Evolutionary conservation across 2,888 invertebrate genomes (phyloP).

Genomic region (Syrista parreyssii): DNA sequence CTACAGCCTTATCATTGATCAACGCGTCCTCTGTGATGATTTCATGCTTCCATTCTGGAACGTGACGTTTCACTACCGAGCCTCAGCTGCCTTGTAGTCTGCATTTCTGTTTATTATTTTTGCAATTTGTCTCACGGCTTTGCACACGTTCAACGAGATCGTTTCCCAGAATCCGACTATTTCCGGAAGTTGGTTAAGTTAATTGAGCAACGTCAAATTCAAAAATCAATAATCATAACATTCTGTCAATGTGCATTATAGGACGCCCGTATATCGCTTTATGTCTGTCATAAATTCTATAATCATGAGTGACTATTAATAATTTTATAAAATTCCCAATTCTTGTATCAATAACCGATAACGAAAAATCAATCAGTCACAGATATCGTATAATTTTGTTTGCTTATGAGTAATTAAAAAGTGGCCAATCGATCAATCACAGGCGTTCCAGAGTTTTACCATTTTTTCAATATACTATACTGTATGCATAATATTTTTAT

Average conservation of each 20-base stretch:
- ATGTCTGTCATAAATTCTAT: background rate
- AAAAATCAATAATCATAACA: background rate
- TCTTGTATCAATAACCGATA: background rate
- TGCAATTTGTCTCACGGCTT: slow-evolving; percentile 1
- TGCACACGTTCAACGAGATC: background rate
- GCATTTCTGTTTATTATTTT: slow-evolving; percentile 9
- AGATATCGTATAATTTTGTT: background rate
- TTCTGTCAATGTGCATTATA: background rate
- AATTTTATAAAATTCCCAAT: background rate
- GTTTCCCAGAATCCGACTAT: background rate
- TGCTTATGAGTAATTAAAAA: background rate
- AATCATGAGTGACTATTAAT: background rate
- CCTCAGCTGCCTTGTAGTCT: background rate
- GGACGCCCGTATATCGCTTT: background rate
- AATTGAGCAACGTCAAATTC: background rate
- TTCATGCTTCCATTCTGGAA: slow-evolving; percentile 38
- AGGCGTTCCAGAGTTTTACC: too few relatives aligned
- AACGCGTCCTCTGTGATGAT: slow-evolving; percentile 19
- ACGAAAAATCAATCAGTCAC: background rate
- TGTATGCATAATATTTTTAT: background rate
- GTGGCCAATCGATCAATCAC: background rate
- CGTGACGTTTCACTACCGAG: slow-evolving; percentile 37
- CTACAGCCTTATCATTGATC: background rate
- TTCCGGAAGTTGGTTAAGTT: background rate
- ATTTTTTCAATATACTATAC: too few relatives aligned